Percentiles rank a stretch among this genome's conserved stretches.
Evolutionary conservation across 2,888 invertebrate genomes (phyloP).

Genomic region (Ophion costatus): DNA sequence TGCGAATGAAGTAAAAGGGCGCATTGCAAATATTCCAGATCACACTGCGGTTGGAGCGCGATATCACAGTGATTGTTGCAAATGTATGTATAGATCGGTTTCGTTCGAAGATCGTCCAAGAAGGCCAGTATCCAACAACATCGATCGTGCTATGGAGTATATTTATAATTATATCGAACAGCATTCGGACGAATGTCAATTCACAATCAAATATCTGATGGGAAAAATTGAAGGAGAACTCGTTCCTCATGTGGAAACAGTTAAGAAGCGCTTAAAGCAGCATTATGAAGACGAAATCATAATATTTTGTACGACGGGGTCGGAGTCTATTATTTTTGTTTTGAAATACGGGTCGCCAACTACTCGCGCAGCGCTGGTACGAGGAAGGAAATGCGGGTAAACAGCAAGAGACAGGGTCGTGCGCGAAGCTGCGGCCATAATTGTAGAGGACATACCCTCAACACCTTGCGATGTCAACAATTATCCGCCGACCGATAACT

Average conservation of each 20-base stretch:
- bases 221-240: slow-evolving; percentile 51
- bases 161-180: slow-evolving; percentile 38
- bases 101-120: background rate
- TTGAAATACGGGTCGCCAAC: slow-evolving; percentile 58
- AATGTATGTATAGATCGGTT: background rate
- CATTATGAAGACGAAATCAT: slow-evolving; percentile 65
- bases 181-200: slow-evolving; percentile 57
- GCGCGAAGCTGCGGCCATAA: slow-evolving; percentile 51
- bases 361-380: slow-evolving; percentile 59
- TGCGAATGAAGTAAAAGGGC: slow-evolving; percentile 12
- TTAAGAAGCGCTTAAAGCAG: slow-evolving; percentile 56
- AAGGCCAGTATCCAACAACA: slow-evolving; percentile 3
- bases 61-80: slow-evolving; percentile 45
- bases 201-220: slow-evolving; percentile 51
- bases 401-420: slow-evolving; percentile 54
- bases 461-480: slow-evolving; percentile 54
- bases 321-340: slow-evolving; percentile 61
- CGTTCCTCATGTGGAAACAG: slow-evolving; percentile 51
- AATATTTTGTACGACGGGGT: slow-evolving; percentile 32
- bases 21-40: slow-evolving; percentile 23
- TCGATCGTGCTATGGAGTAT: slow-evolving; percentile 20
- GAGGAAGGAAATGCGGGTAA: slow-evolving; percentile 38
- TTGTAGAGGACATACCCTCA: slow-evolving; percentile 62
- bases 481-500: slow-evolving; percentile 54
- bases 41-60: slow-evolving; percentile 41